A percentile compares a stretch with the other conserved stretches of the same genome.
Conservation (phyloP, 2,888 invertebrate species). For the Sphecodes monilicornis region DNA sequence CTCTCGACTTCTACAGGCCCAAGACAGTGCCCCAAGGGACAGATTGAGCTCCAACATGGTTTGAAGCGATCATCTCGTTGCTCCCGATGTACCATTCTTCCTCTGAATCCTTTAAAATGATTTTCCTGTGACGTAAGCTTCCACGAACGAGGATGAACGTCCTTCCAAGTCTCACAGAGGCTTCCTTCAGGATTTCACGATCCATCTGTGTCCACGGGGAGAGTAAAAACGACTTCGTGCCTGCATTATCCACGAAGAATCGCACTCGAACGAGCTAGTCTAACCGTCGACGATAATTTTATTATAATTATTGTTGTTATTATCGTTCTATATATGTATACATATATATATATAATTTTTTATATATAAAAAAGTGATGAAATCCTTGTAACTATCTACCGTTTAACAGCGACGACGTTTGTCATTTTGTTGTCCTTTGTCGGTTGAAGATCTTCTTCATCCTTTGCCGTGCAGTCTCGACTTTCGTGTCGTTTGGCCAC, state of each 20-base stretch:
- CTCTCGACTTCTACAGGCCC: too few relatives aligned
- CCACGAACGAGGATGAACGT: slow-evolving; percentile 32
- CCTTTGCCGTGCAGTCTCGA: slow-evolving; percentile 10
- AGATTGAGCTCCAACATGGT: too few relatives aligned
- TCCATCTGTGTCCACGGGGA: slow-evolving; percentile 14
- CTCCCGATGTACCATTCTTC: neutral
- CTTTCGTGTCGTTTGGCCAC: slow-evolving; percentile 25
- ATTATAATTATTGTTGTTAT: slow-evolving; percentile 62
- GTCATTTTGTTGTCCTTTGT: slow-evolving; percentile 38
- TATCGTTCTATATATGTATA: slow-evolving; percentile 60
- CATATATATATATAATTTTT: slow-evolving; percentile 60
- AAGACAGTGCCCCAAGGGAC: too few relatives aligned
- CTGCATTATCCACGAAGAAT: slow-evolving; percentile 44
- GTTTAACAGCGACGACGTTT: slow-evolving; percentile 74
- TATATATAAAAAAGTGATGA: slow-evolving; percentile 79
- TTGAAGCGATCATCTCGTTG: neutral
- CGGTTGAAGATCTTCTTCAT: slow-evolving; percentile 17
- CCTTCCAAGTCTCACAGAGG: neutral
- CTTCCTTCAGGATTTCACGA: slow-evolving; percentile 9
- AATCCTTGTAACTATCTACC: slow-evolving; percentile 77
- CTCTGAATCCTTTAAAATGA: neutral
- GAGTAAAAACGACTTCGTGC: slow-evolving; percentile 43
- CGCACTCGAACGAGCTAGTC: slow-evolving; percentile 60
- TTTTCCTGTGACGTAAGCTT: slow-evolving; percentile 1
- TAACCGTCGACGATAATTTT: slow-evolving; percentile 67